Evolutionary conservation across 2,113 vertebrate genomes (phyloP).

Genomic region (Syngnathus floridae): DNA sequence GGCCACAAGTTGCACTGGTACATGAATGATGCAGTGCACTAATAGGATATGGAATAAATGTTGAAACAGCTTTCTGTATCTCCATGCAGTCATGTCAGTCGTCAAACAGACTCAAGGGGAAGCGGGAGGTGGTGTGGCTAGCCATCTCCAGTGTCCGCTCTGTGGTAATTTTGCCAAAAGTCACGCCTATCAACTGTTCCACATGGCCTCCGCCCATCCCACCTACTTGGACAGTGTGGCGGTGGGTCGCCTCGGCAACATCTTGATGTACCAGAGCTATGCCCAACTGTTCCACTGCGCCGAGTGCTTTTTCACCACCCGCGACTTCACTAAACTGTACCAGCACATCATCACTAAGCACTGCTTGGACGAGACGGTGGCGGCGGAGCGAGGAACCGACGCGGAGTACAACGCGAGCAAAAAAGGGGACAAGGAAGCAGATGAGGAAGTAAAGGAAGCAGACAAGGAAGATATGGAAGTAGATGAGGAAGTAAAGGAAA

Average conservation of each 20-base stretch:
- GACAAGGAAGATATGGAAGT: slow-evolving; percentile 4
- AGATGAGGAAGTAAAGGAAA: slow-evolving; percentile 11
- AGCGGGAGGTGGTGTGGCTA: slow-evolving; percentile 2
- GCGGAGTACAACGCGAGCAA: neutral
- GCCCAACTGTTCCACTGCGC: slow-evolving; percentile 56
- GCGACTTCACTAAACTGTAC: slow-evolving; percentile 53
- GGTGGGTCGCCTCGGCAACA: slow-evolving; percentile 54
- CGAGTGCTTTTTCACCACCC: slow-evolving; percentile 49
- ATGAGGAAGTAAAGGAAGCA: neutral
- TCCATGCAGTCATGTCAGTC: slow-evolving; percentile 17
- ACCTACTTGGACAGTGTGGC: slow-evolving; percentile 20
- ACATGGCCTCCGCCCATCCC: slow-evolving; percentile 48
- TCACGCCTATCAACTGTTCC: slow-evolving; percentile 54
- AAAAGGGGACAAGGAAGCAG: slow-evolving; percentile 2
- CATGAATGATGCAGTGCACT: no score
- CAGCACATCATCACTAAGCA: slow-evolving; percentile 52
- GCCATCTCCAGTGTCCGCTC: slow-evolving; percentile 46
- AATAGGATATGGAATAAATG: no score
- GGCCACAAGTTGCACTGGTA: no score
- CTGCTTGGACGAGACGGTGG: slow-evolving; percentile 34
- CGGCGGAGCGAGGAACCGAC: neutral
- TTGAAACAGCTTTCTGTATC: no score
- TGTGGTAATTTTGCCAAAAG: slow-evolving; percentile 51
- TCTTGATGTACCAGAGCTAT: slow-evolving; percentile 52
- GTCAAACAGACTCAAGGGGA: slow-evolving; percentile 9